Percentiles rank a stretch among this genome's conserved stretches.
These are phyloP conservation scores for Drosophila repletoides DNA, from an alignment of 1,140 invertebrate species.

Conservation along the genomic window DNA sequence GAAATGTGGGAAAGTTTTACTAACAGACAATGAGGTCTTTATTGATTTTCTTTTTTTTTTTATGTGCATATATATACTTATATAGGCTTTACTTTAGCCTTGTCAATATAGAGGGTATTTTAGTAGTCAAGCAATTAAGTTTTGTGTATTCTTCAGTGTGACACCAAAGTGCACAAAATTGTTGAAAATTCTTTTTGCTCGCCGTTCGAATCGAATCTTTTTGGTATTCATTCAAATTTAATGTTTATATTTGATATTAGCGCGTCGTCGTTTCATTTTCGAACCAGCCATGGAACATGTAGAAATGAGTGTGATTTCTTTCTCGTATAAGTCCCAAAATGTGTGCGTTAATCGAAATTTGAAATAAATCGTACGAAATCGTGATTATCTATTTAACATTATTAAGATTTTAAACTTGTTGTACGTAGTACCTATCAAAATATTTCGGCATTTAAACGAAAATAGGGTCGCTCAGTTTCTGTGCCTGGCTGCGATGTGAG, in stretches of 20 bases:
- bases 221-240: conserved; percentile 15
- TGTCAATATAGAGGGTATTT: conserved; percentile 5
- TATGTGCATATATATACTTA: too few relatives aligned
- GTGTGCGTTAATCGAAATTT: conserved; percentile 60
- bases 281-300: neutral
- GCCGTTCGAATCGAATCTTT: neutral
- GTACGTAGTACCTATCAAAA: neutral
- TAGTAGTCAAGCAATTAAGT: too few relatives aligned
- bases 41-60: too few relatives aligned
- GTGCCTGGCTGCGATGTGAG: neutral
- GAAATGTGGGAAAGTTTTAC: too few relatives aligned
- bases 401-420: conserved; percentile 57
- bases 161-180: conserved; percentile 6
- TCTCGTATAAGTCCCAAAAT: conserved; percentile 27
- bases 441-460: conserved; percentile 7
- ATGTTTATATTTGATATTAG: conserved; percentile 56
- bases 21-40: too few relatives aligned
- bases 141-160: neutral
- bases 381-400: conserved; percentile 70
- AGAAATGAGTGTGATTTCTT: neutral
- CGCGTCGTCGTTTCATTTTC: conserved; percentile 30
- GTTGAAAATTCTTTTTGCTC: conserved; percentile 11
- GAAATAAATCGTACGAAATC: conserved; percentile 63
- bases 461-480: neutral
- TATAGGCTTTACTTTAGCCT: too few relatives aligned